Base-by-base conservation (phyloP, 2,797 vertebrate species). In the Silurus lanzhouensis region DNA sequence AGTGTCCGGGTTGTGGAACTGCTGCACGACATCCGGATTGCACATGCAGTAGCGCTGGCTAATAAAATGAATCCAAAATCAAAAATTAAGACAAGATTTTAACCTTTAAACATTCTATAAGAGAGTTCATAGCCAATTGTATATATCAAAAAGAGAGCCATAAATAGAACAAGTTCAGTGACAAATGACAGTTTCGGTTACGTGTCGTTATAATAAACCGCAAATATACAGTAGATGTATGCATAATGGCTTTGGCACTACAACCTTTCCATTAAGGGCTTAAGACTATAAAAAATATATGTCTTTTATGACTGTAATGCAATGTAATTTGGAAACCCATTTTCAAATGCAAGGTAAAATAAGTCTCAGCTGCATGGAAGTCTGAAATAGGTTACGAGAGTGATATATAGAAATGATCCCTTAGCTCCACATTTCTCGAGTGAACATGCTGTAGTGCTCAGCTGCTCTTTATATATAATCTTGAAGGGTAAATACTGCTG, bases 41-140 rank as follows among this genome's bases (percentile, higher is more conserved):
- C 98, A 99, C 97, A 99, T 98, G 94, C 98, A 99, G 93, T 99
- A 99, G 79, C 98, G 96, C 92, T 99, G 98, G 94, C 98, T 99
- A 94, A 27, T 48, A 70, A 63, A 78, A 74, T 17, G 2, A 83
- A 81, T 44, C 0, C 19, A 15, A 44, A 22, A 61, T 60, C 0
- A 55, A 58, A 22, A 17, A 76, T 27, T 20, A 77, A 12, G 31
- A 20, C 25, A 77, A 58, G 58, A 38, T 12, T 19, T 9, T 19
- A 27, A 64, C 10, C 15, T 64, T 67, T 64, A 9, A 20, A 57
- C 14, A 25, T 52, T 52, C 3, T 10, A 52, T 9, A 55, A 2
- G 20, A 25, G 60, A 46, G 55, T 12, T 60, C 7, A 44, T 10
- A 61, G 25, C 19, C 15, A 55, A 52, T 46, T 25, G 22, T 57